Base-by-base conservation (phyloP, 2,888 invertebrate species). In the Drosophila gaucha region DNA sequence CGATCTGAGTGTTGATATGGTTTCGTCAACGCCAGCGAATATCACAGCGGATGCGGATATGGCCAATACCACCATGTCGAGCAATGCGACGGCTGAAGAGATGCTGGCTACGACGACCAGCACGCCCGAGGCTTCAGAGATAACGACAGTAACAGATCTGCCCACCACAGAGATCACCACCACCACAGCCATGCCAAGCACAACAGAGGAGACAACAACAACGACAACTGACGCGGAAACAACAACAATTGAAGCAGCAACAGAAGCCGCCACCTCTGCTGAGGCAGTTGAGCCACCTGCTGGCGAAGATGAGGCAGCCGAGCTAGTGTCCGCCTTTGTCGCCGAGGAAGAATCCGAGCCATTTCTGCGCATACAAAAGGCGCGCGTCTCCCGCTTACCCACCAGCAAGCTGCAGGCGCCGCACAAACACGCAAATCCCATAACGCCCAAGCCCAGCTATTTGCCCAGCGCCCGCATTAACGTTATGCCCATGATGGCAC, bases 1-100 rank as follows among this genome's bases (percentile, higher is more conserved):
- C 82, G 96, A 96, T 90, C 93, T 96, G 58, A 94, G 94, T 31
- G 74, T 87, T 14, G 91, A 91, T 54, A 91, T 90, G 91, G 59
- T 80, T 3, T 89, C 91, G 3, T 72, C 89, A 0, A 86, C 80
- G n/a, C 65, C 68, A 39, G 66, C 60, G 0, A 86, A 86, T 58
- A 2, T 64, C 0, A 77, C 78, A 1, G 24, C 59, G 18, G 58
- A 50, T 31, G 24, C 59, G 18, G 58, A 50, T 31, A n/a, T 66
- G 56, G 31, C 35, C 16, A 60, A 75, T 43, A 58, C 65, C 24
- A 74, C 77, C 1, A 52, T 67, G 47, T 35, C 80, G 26, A 70
- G 54, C 36, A 71, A 79, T 50, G 30, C 47, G 1, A 68, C 72
- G 14, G 60, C 64, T 5, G 69, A 49, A 10, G 68, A 67, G 24